Base-by-base conservation (phyloP, 2,797 vertebrate species). In the Emys orbicularis region DNA sequence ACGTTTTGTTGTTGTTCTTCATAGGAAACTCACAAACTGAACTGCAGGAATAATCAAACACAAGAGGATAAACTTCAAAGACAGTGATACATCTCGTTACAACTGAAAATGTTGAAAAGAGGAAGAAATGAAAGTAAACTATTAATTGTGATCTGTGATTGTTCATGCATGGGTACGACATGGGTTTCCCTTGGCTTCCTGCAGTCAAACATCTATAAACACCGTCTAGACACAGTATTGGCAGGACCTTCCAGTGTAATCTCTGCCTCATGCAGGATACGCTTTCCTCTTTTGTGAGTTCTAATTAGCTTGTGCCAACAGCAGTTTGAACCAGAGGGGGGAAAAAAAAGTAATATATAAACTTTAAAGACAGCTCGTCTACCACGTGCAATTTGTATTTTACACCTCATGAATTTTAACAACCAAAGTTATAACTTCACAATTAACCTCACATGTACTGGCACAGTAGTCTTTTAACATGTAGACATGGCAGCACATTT, bases 391-490 rank as follows among this genome's bases (percentile, higher is more conserved):
- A 98, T 98, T 98, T 96, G 97, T 96, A 93, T 95, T 95, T 95
- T 96, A 94, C 96, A 98, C 97, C 96, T 98, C 98, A 97, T 98
- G 98, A 98, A 98, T 98, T 98, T 98, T 98, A 98, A 98, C 94
- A 92, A 96, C 96, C 83, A 0, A 96, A 97, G 97, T 97, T 97
- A 92, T 90, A 96, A 97, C 97, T 96, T 77, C 47, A 12, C 94
- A 31, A 81, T 98, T 98, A 98, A 98, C 97, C 97, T 97, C 47
- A 59, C 18, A 37, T 13, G 88, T 2, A 12, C 95, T 0, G 0
- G 81, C 52, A 83, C 53, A 44, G 6, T 6, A 18, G 84, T 53
- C 83, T 86, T 83, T 6, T 81, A 93, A 13, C 0, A 65, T 50
- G 52, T 3, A 1, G 77, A 94, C 53, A 53, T 4, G 23, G 47